Conservation (phyloP, 2,797 vertebrate genomes). For the Halcyon smyrnensis region DNA sequence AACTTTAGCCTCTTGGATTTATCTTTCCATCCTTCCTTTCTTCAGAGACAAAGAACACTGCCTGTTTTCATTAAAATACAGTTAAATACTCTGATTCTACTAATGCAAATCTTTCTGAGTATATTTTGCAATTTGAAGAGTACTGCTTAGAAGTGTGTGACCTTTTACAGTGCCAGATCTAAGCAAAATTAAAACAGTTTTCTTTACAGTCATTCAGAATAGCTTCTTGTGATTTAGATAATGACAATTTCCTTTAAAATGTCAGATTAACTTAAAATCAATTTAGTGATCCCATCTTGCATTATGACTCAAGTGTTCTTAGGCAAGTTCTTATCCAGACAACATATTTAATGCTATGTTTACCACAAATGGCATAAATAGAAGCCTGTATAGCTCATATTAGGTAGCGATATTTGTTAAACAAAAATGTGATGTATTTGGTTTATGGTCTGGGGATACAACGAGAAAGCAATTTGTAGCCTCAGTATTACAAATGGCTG, state of each 20-base stretch:
- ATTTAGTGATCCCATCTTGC: slow-evolving; percentile 27
- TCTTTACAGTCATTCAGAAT: neutral
- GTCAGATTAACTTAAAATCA: slow-evolving; percentile 66
- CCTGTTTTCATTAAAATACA: slow-evolving; percentile 16
- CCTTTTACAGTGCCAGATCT: slow-evolving; percentile 21
- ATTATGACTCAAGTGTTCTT: slow-evolving; percentile 28
- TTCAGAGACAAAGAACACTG: neutral
- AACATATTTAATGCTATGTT: slow-evolving; percentile 37
- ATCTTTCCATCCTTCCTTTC: neutral
- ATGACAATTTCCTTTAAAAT: slow-evolving; percentile 67
- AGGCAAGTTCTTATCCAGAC: slow-evolving; percentile 21
- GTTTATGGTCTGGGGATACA: slow-evolving; percentile 32
- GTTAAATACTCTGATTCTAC: slow-evolving; percentile 5
- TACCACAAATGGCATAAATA: slow-evolving; percentile 34
- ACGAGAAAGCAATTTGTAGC: slow-evolving; percentile 30
- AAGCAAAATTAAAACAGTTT: slow-evolving; percentile 47
- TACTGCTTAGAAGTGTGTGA: slow-evolving; percentile 10
- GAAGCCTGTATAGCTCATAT: neutral
- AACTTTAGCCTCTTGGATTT: neutral
- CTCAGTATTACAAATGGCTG: neutral
- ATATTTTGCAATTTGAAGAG: neutral
- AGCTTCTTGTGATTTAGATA: slow-evolving; percentile 46
- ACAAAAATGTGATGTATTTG: slow-evolving; percentile 35
- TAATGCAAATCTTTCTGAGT: slow-evolving; percentile 12
- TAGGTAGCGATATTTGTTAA: slow-evolving; percentile 38